Conservation (phyloP, 2,797 vertebrate species). For the Pteronotus mesoamericanus region DNA sequence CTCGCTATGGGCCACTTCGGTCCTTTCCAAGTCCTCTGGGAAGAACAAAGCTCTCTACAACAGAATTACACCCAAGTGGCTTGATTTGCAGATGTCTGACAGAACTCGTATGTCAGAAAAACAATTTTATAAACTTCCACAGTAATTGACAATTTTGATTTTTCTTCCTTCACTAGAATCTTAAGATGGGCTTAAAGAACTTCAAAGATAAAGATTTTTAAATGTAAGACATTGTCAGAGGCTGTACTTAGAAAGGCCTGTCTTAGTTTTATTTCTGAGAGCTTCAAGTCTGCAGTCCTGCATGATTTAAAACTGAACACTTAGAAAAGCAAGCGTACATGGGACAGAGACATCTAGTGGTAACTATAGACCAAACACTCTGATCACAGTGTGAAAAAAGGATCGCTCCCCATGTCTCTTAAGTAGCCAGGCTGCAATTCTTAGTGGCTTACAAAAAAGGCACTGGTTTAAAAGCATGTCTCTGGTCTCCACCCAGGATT, state of each 20-base stretch:
- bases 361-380: background rate
- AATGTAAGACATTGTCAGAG: background rate
- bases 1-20: background rate
- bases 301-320: background rate
- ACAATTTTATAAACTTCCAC: background rate
- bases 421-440: fast-evolving
- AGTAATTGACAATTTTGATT: background rate
- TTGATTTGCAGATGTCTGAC: background rate
- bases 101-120: background rate
- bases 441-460: too few species aligned
- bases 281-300: background rate
- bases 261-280: background rate
- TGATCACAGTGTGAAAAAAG: background rate
- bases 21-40: background rate
- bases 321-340: fast-evolving
- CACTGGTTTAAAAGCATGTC: background rate
- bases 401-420: background rate
- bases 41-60: background rate
- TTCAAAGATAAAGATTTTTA: background rate
- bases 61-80: background rate
- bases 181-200: background rate
- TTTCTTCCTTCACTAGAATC: background rate
- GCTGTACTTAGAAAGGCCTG: background rate
- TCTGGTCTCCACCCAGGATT: background rate
- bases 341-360: conserved; percentile 46